Evolutionary conservation across 2,888 invertebrate species (phyloP).

Genomic region (Coleophora flavipennella): DNA sequence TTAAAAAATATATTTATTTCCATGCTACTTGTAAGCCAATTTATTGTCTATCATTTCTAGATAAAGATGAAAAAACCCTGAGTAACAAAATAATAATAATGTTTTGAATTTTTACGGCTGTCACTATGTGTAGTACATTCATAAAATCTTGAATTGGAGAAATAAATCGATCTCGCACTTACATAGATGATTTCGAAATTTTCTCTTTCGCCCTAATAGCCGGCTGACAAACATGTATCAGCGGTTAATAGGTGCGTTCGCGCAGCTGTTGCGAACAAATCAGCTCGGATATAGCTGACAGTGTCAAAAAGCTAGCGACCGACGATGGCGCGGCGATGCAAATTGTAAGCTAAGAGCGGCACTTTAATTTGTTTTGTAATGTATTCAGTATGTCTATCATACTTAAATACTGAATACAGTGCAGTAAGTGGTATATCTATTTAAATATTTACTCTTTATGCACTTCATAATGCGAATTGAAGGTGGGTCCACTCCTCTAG

Average conservation of each 20-base stretch:
- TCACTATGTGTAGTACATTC: constrained; percentile 66
- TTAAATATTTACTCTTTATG: no score
- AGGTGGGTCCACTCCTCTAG: no score
- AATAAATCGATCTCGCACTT: constrained; percentile 66
- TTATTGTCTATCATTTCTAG: no score
- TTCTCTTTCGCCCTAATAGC: constrained; percentile 71
- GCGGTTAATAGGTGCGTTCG: constrained; percentile 71
- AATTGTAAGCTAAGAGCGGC: constrained; percentile 32
- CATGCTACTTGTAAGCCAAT: no score
- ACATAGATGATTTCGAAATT: constrained; percentile 55
- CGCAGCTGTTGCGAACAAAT: constrained; percentile 73
- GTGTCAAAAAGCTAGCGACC: constrained; percentile 65
- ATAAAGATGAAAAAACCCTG: no score
- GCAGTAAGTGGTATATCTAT: no score
- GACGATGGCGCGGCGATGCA: constrained; percentile 27
- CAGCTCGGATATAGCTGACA: constrained; percentile 71
- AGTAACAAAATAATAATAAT: no score
- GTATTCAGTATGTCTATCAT: no score
- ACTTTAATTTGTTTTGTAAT: no score
- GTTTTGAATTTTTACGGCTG: constrained; percentile 56
- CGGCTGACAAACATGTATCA: constrained; percentile 73
- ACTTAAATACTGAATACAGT: no score
- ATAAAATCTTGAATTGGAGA: constrained; percentile 63
- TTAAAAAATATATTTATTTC: no score
- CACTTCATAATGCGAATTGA: no score